Conservation (phyloP, 2,888 invertebrate genomes). For the Macrosoma leucophasiata region DNA sequence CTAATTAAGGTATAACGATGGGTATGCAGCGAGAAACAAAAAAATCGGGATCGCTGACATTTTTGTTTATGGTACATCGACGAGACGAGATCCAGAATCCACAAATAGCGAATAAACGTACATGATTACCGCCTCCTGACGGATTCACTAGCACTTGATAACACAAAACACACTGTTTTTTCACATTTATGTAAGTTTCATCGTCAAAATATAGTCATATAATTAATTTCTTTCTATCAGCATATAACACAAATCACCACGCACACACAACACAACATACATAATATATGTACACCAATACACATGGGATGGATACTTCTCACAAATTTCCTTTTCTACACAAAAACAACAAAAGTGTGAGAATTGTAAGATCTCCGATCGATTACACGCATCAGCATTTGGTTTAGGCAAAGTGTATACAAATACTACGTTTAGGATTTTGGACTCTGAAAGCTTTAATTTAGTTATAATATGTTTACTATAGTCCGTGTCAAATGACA, state of each 20-base stretch:
- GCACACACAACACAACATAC: conserved; percentile 75
- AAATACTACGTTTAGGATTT: too few species aligned
- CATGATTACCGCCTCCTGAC: conserved; percentile 74
- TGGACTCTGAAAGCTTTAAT: too few species aligned
- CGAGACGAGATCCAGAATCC: conserved; percentile 69
- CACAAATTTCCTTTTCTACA: conserved; percentile 38
- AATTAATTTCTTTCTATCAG: conserved; percentile 72
- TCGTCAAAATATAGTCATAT: conserved; percentile 67
- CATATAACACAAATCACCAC: conserved; percentile 76
- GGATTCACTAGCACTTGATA: conserved; percentile 71
- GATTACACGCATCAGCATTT: conserved; percentile 27
- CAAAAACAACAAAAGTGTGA: conserved; percentile 39
- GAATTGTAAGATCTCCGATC: conserved; percentile 33
- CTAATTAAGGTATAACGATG: conserved; percentile 69
- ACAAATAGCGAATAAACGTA: conserved; percentile 73
- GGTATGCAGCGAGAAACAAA: conserved; percentile 73
- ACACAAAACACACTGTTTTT: conserved; percentile 67
- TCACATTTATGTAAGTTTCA: conserved; percentile 72
- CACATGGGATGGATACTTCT: conserved; percentile 43
- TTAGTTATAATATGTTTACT: too few species aligned
- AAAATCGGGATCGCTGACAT: conserved; percentile 77
- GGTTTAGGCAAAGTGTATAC: too few species aligned
- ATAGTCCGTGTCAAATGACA: too few species aligned
- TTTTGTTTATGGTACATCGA: conserved; percentile 77
- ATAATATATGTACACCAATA: conserved; percentile 48